Evolutionary conservation across 2,113 vertebrate species (phyloP), one percentile per base, ranked within the genome.

Genomic region (Cyanoderma ruficeps): DNA sequence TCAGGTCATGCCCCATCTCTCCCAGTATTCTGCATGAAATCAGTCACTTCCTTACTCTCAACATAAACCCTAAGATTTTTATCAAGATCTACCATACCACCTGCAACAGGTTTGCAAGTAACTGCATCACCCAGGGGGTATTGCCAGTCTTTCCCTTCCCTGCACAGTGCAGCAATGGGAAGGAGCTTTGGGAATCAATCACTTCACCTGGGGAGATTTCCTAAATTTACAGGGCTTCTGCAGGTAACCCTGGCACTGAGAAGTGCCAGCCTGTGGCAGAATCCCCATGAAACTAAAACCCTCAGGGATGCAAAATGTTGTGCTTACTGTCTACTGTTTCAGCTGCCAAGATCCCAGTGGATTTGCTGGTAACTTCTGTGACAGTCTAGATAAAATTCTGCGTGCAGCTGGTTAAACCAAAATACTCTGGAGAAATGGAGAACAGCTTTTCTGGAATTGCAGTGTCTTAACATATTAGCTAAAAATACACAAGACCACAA

Each of bases 391-490:
- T 50, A 77, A 87, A 93, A 77, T 47, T 80, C 67, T 86, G 75
- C 49, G 47, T 37, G 50, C 47, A 89, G 83, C 71, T 86, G 67
- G 77, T 86, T 95, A 86, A 90, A 88, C 56, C 39, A 59, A 94
- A 94, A 75, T 37, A 70, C 71, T 86, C 55, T 13, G 13, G 75
- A 75, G 78, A 96, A 87, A 25, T 14, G 17, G 25, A 93, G 52
- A 68, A 69, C 4, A 27, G 87, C 63, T 96, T 31, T 88, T 84
- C 93, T 80, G 64, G 82, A 96, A 93, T 28, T 88, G 70, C 78
- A 76, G 24, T 63, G 50, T 93, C 90, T 82, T 88, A 95, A 87
- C 67, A 80, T 42, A 72, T 90, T 35, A 96, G 70, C 67, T 80
- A 84, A 95, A 93, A 91, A 90, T 60, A 86, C 9, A 87, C 42